Evolutionary conservation across 2,797 vertebrate species (phyloP), one percentile per base, ranked within the genome.

Genomic region (Tympanoctomys barrerae): DNA sequence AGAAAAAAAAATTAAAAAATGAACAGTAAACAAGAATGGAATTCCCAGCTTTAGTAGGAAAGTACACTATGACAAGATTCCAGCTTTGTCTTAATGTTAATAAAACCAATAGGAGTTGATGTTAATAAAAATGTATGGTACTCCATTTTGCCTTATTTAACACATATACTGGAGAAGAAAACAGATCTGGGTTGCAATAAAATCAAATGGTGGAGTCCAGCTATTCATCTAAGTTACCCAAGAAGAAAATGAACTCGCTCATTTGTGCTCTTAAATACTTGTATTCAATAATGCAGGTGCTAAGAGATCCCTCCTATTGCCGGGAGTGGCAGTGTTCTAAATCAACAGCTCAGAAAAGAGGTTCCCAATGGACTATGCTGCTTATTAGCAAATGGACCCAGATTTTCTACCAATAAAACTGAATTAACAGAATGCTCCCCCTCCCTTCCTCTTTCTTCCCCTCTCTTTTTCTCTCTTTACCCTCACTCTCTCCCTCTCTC

Each of bases 321-420:
- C 64, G 10, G 57, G 7, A 31, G 16, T 78, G 28, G 18, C 21
- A 61, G 24, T 57, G 12, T 70, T 79, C 18, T 73, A 85, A 91
- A 75, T 6, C 62, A 89, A 61, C 1, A 75, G 33, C 14, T 88
- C n/a, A 85, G 46, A 87, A 88, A 26, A 61, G 5, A 68, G 0
- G 9, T 42, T 79, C 64, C n/a, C 79, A 93, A 12, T 86, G 36
- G 66, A 81, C 33, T 49, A 10, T 33, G 36, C 18, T 82, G 68
- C n/a, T 83, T 46, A 77, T 49, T 71, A 54, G 61, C 62, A 89
- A 86, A 89, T 22, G 26, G 33, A 94, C 28, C 24, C 64, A 59
- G 36, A 92, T 71, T 89, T 82, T 78, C n/a, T 77, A 87, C 28
- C 36, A 82, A 59, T 16, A 86, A 82, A 94, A 87, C 16, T 89